Conservation (phyloP, 2,888 invertebrate genomes). For the Cheilosia impressa region DNA sequence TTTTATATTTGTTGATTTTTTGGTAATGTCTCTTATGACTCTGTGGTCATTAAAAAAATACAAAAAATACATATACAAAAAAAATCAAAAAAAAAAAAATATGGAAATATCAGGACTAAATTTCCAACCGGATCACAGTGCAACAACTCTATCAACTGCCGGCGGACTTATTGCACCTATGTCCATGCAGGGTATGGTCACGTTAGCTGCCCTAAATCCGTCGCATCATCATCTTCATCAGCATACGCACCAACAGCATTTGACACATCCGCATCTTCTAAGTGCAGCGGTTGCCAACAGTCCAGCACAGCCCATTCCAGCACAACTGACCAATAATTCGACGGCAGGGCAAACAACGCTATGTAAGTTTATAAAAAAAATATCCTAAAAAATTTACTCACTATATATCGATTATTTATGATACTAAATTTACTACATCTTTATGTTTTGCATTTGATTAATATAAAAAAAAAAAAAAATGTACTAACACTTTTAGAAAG, state of each 20-base stretch:
- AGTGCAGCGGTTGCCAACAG: constrained; percentile 84
- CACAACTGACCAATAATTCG: constrained; percentile 80
- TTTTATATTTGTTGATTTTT: constrained; percentile 84
- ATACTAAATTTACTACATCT: constrained; percentile 1
- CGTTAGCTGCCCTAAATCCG: constrained; percentile 84
- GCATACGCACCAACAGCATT: constrained; percentile 69
- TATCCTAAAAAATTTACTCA: not conserved
- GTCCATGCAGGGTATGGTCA: constrained; percentile 96
- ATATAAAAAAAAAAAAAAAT: not conserved
- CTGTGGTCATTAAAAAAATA: constrained; percentile 82
- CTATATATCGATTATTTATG: not conserved
- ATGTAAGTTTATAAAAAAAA: constrained; percentile 81
- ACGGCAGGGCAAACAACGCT: constrained; percentile 80
- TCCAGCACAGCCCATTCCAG: constrained; percentile 77
- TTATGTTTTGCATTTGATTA: constrained; percentile 6
- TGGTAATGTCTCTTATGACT: constrained; percentile 83
- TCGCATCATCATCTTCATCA: constrained; percentile 77
- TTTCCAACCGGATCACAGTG: constrained; percentile 84
- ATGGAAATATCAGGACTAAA: constrained; percentile 83
- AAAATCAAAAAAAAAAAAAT: constrained; percentile 78
- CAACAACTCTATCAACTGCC: constrained; percentile 83
- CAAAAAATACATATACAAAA: constrained; percentile 74
- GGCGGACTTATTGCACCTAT: constrained; percentile 88
- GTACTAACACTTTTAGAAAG: constrained; percentile 29
- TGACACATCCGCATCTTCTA: constrained; percentile 66